These are phyloP conservation scores for Artibeus lituratus DNA, from an alignment of 2,797 vertebrate species.

Conservation along the genomic window DNA sequence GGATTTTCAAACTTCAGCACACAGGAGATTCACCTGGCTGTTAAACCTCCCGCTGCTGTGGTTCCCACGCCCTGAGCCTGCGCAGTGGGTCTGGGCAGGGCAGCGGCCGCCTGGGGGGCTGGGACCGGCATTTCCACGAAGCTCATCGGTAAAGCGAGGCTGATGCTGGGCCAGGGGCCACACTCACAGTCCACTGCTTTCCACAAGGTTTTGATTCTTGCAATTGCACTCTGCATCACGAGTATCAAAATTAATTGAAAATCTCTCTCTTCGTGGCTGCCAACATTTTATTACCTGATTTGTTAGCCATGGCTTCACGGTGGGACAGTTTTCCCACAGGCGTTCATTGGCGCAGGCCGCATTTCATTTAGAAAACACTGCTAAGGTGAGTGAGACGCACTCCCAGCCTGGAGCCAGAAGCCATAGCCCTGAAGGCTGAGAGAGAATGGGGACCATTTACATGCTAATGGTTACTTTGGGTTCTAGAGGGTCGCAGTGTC, in stretches of 20 bases:
- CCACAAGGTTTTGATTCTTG: neutral
- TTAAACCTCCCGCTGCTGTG: neutral
- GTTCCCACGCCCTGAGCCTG: neutral
- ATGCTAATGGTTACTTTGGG: neutral
- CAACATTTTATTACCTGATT: neutral
- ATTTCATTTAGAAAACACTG: neutral
- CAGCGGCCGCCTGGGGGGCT: neutral
- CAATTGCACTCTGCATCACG: neutral
- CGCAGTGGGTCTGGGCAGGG: neutral
- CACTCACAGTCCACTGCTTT: neutral
- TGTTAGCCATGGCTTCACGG: neutral
- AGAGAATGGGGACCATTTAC: neutral
- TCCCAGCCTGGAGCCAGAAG: neutral
- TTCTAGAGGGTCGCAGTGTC: neutral
- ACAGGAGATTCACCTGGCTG: neutral
- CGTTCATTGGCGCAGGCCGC: neutral
- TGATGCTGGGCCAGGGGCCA: neutral
- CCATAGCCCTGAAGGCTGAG: neutral
- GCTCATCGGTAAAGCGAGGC: neutral
- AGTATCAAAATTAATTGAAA: neutral
- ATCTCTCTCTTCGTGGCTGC: neutral
- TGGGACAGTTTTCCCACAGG: neutral
- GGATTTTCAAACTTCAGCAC: neutral
- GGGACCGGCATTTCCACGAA: neutral
- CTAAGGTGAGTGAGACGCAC: neutral